phyloP scores from a whole-genome alignment of 1,140 invertebrate genomes.

The Trichonephila inaurata region DNA sequence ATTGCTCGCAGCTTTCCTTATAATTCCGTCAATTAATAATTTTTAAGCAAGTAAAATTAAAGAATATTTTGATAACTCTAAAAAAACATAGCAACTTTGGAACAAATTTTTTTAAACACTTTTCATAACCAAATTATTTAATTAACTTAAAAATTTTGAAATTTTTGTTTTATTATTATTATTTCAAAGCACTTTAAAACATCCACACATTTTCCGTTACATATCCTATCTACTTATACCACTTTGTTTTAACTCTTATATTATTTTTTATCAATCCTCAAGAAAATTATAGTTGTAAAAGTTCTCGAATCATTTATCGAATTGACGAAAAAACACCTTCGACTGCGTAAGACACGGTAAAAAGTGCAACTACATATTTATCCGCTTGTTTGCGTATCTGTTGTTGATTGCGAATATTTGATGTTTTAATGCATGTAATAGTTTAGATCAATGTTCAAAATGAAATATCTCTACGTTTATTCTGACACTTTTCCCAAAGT shows the following conservation, averaged over 20 bases:
- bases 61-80: background rate
- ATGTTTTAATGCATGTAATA: background rate
- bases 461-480: background rate
- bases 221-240: no score
- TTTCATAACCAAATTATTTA: no score
- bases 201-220: no score
- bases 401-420: background rate
- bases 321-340: no score
- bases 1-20: background rate
- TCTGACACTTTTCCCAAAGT: background rate
- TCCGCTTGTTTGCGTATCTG: background rate
- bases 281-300: no score
- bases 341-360: no score
- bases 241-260: no score
- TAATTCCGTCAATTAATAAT: constrained; percentile 1
- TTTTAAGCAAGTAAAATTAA: background rate
- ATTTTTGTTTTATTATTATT: no score
- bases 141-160: no score
- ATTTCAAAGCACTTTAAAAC: no score
- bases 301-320: no score
- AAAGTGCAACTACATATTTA: background rate
- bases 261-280: no score
- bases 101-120: background rate
- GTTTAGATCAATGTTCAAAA: background rate
- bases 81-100: background rate